Evolutionary conservation across 2,113 vertebrate species (phyloP), one percentile per base, ranked within the genome.

Genomic region (Coptodon bakossiorum): DNA sequence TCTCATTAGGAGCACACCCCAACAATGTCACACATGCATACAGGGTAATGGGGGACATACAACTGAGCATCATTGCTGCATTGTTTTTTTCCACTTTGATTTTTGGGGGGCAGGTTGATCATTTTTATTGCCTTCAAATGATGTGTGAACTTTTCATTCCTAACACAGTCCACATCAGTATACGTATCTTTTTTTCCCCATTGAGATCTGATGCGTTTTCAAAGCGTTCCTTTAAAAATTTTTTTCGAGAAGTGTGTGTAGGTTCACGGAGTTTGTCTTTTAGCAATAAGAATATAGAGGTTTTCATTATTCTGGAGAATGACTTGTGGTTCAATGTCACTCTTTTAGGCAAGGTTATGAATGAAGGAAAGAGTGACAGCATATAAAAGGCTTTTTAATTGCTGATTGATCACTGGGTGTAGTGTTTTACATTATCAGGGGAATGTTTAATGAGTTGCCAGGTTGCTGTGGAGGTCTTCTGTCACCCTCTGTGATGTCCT

Each of bases 321-420:
- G 68, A 61, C 86, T 83, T 4, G 24, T 87, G 86, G 61, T 85
- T 84, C 89, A 92, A 86, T 88, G 88, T 90, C 92, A 90, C 63
- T 89, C 84, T 93, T 91, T 73, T 48, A 84, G 87, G 80, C 89
- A 94, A 92, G 93, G 92, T 94, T 94, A 91, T 87, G 83, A 92
- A 91, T 88, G 81, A 90, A 89, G 68, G 81, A 57, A 88, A 84
- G 80, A 85, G 38, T 90, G 93, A 94, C 94, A 54, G 93, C 90
- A 94, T 93, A 93, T 93, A 90, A 92, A 95, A 91, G 81, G 61
- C 92, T 90, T 66, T 91, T 95, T 93, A 95, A 92, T 93, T 93
- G 89, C 86, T 95, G 94, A 94, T 94, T 92, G 90, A 95, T 95
- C 48, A 88, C 90, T 56, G 83, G 78, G 81, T 86, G 86, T 52